Base-by-base conservation (phyloP, 2,888 invertebrate species). In the Heliconius aoede region DNA sequence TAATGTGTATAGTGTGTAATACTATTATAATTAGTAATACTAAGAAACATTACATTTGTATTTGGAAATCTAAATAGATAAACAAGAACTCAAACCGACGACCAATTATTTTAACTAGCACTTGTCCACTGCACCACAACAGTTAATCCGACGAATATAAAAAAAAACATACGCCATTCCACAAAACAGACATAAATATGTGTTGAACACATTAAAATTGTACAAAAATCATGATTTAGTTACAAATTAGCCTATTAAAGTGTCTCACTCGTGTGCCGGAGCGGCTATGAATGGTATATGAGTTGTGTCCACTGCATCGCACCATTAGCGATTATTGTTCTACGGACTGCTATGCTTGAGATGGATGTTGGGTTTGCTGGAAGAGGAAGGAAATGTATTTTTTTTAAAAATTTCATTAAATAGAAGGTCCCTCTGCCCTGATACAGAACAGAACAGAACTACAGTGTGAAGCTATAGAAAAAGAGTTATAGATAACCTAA, bases 301-400 rank as follows among this genome's bases (percentile, higher is more conserved):
- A 94, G 84, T 91, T 90, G 93, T 93, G 90, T 85, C 88, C 90
- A 88, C 93, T 90, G 94, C 94, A 93, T 88, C 90, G 92, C 89
- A 90, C 93, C 94, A 94, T 94, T 94, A 94, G 92, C 89, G 91
- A 94, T 93, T 93, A 93, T 93, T 92, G 92, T 90, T 86, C 90
- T 90, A 93, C 88, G 92, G 89, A 86, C 83, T 86, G 87, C 88
- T 85, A 87, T 88, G 85, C 86, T 87, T 90, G 88, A 89, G 88
- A 89, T 78, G 80, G 26, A 0, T 9, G 24, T 46, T 83, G 81
- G 76, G 2, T 7, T 5, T 0, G 3, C 86, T 89, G 68, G 92
- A 92, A 83, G 80, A 26, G 87, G n/a, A n/a, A n/a, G n/a, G n/a
- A n/a, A n/a, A n/a, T n/a, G n/a, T n/a, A n/a, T n/a, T n/a, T n/a